Base-by-base conservation (phyloP, 2,797 vertebrate species). In the Anguilla megastoma region DNA sequence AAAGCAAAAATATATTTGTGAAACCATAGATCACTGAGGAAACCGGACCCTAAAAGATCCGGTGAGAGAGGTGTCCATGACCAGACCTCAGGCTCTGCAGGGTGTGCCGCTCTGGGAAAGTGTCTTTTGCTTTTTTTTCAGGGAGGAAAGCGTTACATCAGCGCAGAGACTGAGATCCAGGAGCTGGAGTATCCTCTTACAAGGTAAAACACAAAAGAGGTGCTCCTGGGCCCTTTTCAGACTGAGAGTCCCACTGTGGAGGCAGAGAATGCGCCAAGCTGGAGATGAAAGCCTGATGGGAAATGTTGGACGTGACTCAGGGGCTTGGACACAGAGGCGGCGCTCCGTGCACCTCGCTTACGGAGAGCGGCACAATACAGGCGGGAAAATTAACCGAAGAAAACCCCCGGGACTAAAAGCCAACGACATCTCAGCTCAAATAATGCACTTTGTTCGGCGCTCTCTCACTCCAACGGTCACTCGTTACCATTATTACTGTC, bases 151-250 rank as follows among this genome's bases (percentile, higher is more conserved):
- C 30, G 50, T 89, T 92, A 90, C 90, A 89, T 87, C 87, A 90
- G 76, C 48, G 85, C 86, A 84, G 21, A 36, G 41, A 54, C 27
- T 86, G 87, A 85, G 48, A 89, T 89, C 90, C 74, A 45, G 60
- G 71, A 89, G 86, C 93, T 93, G 90, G 91, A 95, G 95, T 96
- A 95, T 97, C 96, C 93, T 91, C 94, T 97, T 97, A 97, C 96
- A 95, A 90, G 91, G 90, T 94, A 92, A 95, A 94, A 96, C 45
- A 94, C 92, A 95, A 96, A 95, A 93, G 90, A 41, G 91, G 87
- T 88, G 90, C 92, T 91, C 90, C 89, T 50, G 88, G 79, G 86
- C 88, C 91, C 90, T 92, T 94, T 95, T 96, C 90, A 92, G 92
- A 94, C 92, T 89, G 91, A 91, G 91, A 90, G 91, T 88, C 93